Evolutionary conservation across 1,140 invertebrate species (phyloP).

Genomic region (Planococcus citri): DNA sequence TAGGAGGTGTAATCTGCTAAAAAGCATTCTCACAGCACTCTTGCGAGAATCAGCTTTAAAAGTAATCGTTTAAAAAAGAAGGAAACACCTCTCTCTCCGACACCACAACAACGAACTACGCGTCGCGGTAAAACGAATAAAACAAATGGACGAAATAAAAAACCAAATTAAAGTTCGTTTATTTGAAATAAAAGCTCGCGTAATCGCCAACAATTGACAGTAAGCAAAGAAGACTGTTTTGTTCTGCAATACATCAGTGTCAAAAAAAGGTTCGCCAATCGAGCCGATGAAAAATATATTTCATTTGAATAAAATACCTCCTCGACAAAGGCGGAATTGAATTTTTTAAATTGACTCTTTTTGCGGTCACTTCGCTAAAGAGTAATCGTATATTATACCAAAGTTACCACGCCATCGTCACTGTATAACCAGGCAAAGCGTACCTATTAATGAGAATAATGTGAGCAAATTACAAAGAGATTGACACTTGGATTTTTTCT

Average conservation of each 20-base stretch:
- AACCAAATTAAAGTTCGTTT: not conserved
- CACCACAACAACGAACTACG: no score
- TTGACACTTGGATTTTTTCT: no score
- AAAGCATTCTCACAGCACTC: no score
- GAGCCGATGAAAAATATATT: not conserved
- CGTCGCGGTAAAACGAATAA: no score
- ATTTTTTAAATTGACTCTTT: not conserved
- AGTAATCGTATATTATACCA: not conserved
- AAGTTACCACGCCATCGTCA: no score
- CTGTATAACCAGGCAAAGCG: no score
- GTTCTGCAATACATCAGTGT: not conserved
- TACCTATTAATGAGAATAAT: no score
- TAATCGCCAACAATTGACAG: not conserved
- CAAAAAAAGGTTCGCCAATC: not conserved
- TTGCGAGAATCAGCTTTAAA: no score
- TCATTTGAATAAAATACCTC: slow-evolving; percentile 1
- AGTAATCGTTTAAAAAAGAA: no score
- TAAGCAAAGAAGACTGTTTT: not conserved
- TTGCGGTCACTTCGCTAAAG: not conserved
- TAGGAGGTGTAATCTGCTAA: no score
- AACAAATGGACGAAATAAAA: not conserved
- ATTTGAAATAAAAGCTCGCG: not conserved
- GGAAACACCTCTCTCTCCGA: no score
- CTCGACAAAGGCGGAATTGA: not conserved
- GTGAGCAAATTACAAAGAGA: no score